phyloP scores from a whole-genome alignment of 2,888 invertebrate species.

The Orgyia antiqua region DNA sequence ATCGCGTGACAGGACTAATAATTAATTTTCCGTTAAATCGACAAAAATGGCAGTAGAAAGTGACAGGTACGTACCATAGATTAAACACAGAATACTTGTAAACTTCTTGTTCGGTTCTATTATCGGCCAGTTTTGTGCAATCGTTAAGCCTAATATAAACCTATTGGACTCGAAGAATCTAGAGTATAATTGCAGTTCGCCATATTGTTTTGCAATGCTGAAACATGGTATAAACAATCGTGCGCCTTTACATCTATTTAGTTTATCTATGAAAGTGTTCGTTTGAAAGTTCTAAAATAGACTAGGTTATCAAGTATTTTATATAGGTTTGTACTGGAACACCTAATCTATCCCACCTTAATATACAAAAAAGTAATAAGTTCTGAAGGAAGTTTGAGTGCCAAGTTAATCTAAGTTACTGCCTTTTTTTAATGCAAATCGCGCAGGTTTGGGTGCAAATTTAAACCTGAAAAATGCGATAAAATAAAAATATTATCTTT shows the following conservation, averaged over 20 bases:
- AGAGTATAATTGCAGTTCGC: slow-evolving; percentile 42
- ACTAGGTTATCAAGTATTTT: no score
- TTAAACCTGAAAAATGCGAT: no score
- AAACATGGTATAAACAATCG: slow-evolving; percentile 34
- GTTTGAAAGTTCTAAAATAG: slow-evolving; percentile 34
- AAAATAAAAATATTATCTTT: no score
- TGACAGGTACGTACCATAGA: slow-evolving; percentile 32
- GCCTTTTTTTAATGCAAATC: no score
- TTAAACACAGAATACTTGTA: slow-evolving; percentile 43
- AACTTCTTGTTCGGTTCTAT: slow-evolving; percentile 38
- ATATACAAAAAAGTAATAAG: no score
- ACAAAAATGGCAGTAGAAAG: slow-evolving; percentile 61
- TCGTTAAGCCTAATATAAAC: slow-evolving; percentile 44
- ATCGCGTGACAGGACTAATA: slow-evolving; percentile 45
- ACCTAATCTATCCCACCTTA: no score
- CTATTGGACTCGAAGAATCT: slow-evolving; percentile 37
- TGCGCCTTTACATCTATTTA: slow-evolving; percentile 37
- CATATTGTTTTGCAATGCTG: slow-evolving; percentile 47
- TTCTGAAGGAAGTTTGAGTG: no score
- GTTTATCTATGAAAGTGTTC: slow-evolving; percentile 40
- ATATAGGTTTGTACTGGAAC: no score
- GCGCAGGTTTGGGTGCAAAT: no score
- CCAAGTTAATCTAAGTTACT: no score
- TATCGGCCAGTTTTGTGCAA: slow-evolving; percentile 46
- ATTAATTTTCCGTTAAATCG: slow-evolving; percentile 51